A percentile compares a stretch with the other conserved stretches of the same genome.
These are phyloP conservation scores for Orientallactaga bullata DNA, from an alignment of 2,113 vertebrate genomes.

Conservation along the genomic window DNA sequence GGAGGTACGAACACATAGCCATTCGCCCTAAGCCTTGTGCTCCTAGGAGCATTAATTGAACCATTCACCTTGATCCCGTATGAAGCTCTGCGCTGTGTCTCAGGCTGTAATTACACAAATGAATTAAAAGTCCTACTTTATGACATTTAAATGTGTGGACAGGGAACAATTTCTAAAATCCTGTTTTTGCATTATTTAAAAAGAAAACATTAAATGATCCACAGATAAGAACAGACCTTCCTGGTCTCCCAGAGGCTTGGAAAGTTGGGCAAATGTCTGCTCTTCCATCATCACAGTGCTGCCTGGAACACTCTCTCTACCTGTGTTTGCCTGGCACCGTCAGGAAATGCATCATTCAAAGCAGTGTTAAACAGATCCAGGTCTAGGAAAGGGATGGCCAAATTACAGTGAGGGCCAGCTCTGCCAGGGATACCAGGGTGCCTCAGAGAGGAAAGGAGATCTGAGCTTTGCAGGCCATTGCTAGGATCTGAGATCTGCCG, in stretches of 20 bases:
- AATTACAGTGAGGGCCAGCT: background rate
- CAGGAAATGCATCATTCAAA: too few relatives aligned
- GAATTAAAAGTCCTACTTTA: background rate
- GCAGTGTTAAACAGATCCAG: background rate
- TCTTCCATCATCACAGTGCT: background rate
- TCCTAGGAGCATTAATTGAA: fast-evolving
- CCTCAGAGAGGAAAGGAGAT: background rate
- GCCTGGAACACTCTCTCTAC: background rate
- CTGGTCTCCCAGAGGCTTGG: background rate
- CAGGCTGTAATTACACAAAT: background rate
- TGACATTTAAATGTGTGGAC: background rate
- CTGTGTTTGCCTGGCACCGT: background rate
- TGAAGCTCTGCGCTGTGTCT: background rate
- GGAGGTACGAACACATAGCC: fast-evolving
- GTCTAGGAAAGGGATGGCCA: background rate
- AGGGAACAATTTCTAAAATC: background rate
- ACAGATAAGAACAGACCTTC: background rate
- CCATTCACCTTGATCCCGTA: background rate
- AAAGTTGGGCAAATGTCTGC: background rate
- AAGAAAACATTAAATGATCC: background rate
- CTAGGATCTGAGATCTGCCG: background rate
- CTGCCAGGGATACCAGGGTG: background rate
- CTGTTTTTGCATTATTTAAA: background rate
- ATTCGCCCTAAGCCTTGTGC: background rate
- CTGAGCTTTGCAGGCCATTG: background rate